Evolutionary conservation across 2,888 invertebrate genomes (phyloP), one percentile per base, ranked within the genome.

Genomic region (Ferdinandea cuprea): DNA sequence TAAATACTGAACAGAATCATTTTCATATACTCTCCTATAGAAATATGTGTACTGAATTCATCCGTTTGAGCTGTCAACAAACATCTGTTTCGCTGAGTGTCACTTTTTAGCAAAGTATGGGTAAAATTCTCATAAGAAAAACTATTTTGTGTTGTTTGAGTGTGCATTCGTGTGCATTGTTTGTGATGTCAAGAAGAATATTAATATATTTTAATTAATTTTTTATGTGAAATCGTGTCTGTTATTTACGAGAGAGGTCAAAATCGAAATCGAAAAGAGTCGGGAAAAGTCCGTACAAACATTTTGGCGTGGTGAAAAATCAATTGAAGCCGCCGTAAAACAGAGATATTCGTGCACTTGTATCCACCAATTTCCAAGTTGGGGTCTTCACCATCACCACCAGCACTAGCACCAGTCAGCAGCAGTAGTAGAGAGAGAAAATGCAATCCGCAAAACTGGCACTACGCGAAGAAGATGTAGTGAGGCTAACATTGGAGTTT

Each of bases 401-500:
- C 37, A 32, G 15, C 50, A 28, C n/a, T n/a, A n/a, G n/a, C 25
- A 25, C 25, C 25, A 25, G 25, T 25, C 25, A 25, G 25, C 25
- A 25, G 25, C 25, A 25, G 25, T 5, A 52, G 13, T 15, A 30
- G 63, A 56, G 58, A 74, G 74, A 54, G 61, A 77, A 85, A 86
- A 96, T 96, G 96, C 95, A 96, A 90, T 95, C 95, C 88, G 95
- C 96, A 89, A 95, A 96, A 90, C 93, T 97, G 87, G 95, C 94
- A 89, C 93, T 97, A 89, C 95, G 95, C 85, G 97, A 97, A 92
- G 96, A 96, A 92, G 97, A 97, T 91, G 96, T 97, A 88, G 95
- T 97, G 87, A 94, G 96, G 87, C 92, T 97, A 91, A 92, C 96
- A 79, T 92, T 97, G 85, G 97, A 97, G 91, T 97, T 97, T 91